A percentile compares a stretch with the other conserved stretches of the same genome.
Evolutionary conservation across 2,888 invertebrate species (phyloP).

Genomic region (Carabus problematicus): DNA sequence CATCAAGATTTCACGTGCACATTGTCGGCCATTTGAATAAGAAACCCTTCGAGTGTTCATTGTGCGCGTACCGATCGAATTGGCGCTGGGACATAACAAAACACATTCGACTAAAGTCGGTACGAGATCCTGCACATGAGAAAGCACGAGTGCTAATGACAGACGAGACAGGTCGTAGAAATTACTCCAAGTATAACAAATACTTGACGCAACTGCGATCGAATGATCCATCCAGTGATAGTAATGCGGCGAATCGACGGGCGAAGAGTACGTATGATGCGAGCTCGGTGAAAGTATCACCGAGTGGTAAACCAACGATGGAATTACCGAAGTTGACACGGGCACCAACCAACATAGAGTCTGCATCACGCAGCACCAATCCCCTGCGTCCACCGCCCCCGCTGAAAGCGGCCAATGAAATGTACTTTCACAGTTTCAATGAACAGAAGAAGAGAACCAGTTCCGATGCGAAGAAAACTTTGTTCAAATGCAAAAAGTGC

Average conservation of each 20-base stretch:
- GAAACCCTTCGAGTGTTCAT: slow-evolving; percentile 94
- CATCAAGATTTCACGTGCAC: slow-evolving; percentile 92
- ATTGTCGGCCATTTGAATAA: slow-evolving; percentile 92
- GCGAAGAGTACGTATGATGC: slow-evolving; percentile 25
- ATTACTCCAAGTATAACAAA: slow-evolving; percentile 92
- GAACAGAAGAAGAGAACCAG: slow-evolving; percentile 55
- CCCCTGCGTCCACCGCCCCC: slow-evolving; percentile 61
- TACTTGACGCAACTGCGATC: slow-evolving; percentile 76
- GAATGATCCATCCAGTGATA: slow-evolving; percentile 44
- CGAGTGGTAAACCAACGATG: slow-evolving; percentile 13
- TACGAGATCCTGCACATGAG: slow-evolving; percentile 82
- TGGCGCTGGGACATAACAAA: slow-evolving; percentile 98
- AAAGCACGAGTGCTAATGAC: slow-evolving; percentile 87
- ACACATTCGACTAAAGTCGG: slow-evolving; percentile 90
- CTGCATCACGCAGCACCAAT: slow-evolving; percentile 49
- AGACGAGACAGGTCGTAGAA: slow-evolving; percentile 88
- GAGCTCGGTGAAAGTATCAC: slow-evolving; percentile 33
- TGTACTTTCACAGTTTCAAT: slow-evolving; percentile 49
- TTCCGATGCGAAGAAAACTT: slow-evolving; percentile 72
- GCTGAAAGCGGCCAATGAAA: slow-evolving; percentile 67
- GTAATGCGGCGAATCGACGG: slow-evolving; percentile 8
- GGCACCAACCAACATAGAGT: slow-evolving; percentile 50
- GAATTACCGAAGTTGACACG: slow-evolving; percentile 51
- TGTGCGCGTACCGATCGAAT: slow-evolving; percentile 92
- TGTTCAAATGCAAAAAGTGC: slow-evolving; percentile 92